Base-by-base conservation (phyloP, 2,113 vertebrate species). In the Elanus axillaris region DNA sequence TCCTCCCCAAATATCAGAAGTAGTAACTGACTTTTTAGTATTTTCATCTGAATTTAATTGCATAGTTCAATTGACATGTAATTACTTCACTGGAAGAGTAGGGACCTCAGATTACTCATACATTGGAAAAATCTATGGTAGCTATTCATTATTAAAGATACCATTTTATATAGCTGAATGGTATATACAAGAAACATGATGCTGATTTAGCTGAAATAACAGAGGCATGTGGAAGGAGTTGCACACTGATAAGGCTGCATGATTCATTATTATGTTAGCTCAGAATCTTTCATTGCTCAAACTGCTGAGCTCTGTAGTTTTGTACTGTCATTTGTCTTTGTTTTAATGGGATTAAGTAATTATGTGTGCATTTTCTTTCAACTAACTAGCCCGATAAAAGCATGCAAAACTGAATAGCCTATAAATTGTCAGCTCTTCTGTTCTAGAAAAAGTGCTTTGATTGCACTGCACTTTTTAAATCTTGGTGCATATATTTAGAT, bases 291-390 rank as follows among this genome's bases (percentile, higher is more conserved):
- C 34, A 66, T 74, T 64, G 48, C 94, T 95, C 95, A 92, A 96
- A 95, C 36, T 96, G 88, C 82, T 96, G 93, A 94, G 88, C 88
- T 89, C 25, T 31, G 88, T 25, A 77, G 38, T 89, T 93, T 92
- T 86, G 50, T 67, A 22, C 91, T 64, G 27, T 94, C 92, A 69
- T 95, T 80, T 94, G 86, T 93, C 95, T 97, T 94, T 93, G 87
- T 97, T 97, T 95, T 97, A 86, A 93, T 95, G 96, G 83, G 84
- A 92, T 97, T 97, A 97, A 95, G 85, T 97, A 96, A 96, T 94
- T 97, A 94, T 81, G 96, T 59, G 86, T 87, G 67, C 82, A 69
- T 77, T 92, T 94, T 94, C 96, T 93, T 92, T 86, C 87, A 72
- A 64, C 86, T 94, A 96, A 87, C 94, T 94, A 93, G 91, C 69